Evolutionary conservation across 2,113 vertebrate species (phyloP), one percentile per base, ranked within the genome.

Genomic region (Hemiscyllium ocellatum): DNA sequence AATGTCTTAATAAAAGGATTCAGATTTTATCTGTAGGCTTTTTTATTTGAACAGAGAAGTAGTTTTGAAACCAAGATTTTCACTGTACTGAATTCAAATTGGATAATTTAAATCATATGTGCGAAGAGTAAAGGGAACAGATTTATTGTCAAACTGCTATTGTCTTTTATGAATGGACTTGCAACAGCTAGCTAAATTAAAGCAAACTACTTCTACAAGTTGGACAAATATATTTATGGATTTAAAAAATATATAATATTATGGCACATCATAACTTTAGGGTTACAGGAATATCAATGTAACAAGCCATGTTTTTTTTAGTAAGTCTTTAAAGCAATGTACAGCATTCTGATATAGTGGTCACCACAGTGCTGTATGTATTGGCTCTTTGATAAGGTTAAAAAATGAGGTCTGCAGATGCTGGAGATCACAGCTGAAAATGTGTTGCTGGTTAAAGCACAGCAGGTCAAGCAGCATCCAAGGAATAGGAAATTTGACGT

Each of bases 61-160:
- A 72, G 68, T 95, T 70, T 52, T 95, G 94, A 76, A 95, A 29
- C 68, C 24, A 72, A 3, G 68, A 52, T 95, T 70, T 69, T 95
- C 65, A 50, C 68, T 95, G 94, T 37, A 50, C 69, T 72, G 94
- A 47, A 42, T 95, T 95, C 94, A 95, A 72, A 95, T 95, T 95
- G 94, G 69, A 95, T 95, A 95, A 72, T 95, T 70, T 95, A 95
- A 52, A 70, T 95, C 94, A 95, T 72, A 95, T 72, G 69, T 95
- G 52, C 52, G 52, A 95, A 72, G 94, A 76, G 42, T 33, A 72
- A 95, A 72, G 42, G 68, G 29, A 95, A 19, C 42, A 76, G 69
- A 72, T 52, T 76, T 95, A 33, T 76, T 95, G 68, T 72, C 68
- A 95, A 95, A 47, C 37, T 50, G 89, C 56, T 65, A 91, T 65